Percentiles rank a stretch among this genome's conserved stretches.
phyloP scores from a whole-genome alignment of 1,140 invertebrate genomes.

The Lutraria rhynchaena region DNA sequence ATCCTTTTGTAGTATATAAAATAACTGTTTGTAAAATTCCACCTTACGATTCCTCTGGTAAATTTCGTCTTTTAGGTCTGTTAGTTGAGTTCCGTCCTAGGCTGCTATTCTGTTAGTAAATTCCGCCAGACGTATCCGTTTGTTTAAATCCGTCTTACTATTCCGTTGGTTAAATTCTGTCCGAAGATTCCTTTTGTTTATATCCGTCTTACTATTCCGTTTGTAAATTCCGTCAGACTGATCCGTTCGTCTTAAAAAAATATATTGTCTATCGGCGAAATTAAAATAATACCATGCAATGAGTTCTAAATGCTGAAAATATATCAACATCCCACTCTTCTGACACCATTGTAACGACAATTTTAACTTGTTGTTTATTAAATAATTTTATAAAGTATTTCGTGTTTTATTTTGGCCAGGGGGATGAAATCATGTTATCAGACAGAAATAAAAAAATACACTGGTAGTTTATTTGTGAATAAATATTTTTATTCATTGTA shows the following conservation, averaged over 20 bases:
- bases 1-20: too few relatives aligned
- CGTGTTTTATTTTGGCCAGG: too few relatives aligned
- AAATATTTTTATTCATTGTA: too few relatives aligned
- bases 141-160: too few relatives aligned
- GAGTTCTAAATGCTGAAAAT: not conserved
- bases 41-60: not conserved
- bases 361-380: too few relatives aligned
- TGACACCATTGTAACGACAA: not conserved
- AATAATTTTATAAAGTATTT: too few relatives aligned
- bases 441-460: too few relatives aligned
- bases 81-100: not conserved
- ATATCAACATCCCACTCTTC: constrained; percentile 5
- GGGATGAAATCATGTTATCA: too few relatives aligned
- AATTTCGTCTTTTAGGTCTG: not conserved
- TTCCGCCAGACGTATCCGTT: too few relatives aligned
- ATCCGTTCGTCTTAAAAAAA: not conserved
- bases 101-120: not conserved
- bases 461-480: too few relatives aligned
- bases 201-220: not conserved
- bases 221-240: not conserved
- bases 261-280: not conserved
- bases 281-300: not conserved
- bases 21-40: not conserved
- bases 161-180: not conserved
- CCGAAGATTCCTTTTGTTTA: not conserved